Conservation (phyloP, 2,888 invertebrate genomes). For the Drosophila mimetica region DNA sequence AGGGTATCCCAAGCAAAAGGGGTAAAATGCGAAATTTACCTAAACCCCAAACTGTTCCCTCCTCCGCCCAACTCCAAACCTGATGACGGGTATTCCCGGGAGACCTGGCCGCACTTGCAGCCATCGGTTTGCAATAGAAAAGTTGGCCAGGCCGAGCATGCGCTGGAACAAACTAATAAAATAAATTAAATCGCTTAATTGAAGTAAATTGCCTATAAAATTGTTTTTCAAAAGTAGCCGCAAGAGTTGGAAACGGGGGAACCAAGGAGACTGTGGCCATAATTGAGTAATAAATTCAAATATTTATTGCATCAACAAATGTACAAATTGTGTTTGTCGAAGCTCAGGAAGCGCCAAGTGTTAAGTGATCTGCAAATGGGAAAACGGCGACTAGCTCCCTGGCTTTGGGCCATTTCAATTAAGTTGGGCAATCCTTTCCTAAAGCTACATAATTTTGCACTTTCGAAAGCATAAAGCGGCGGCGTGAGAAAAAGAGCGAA, state of each 20-base stretch:
- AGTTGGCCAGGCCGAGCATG: conserved; percentile 7
- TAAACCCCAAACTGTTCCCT: background rate
- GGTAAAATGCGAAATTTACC: background rate
- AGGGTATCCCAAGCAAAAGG: conserved; percentile 3
- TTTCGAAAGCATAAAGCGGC: conserved; percentile 33
- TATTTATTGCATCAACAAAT: conserved; percentile 63
- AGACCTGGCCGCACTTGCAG: conserved; percentile 26
- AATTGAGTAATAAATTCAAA: conserved; percentile 67
- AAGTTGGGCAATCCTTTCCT: conserved; percentile 37
- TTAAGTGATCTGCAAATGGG: conserved; percentile 29
- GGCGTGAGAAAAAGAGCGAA: background rate
- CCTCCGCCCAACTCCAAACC: background rate
- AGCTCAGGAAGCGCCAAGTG: conserved; percentile 8
- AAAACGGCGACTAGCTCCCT: background rate
- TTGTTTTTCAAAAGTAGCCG: conserved; percentile 44
- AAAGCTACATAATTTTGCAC: conserved; percentile 65
- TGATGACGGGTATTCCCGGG: conserved; percentile 11
- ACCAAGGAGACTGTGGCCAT: conserved; percentile 6
- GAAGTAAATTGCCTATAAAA: conserved; percentile 68
- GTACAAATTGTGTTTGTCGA: conserved; percentile 47
- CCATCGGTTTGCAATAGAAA: conserved; percentile 47
- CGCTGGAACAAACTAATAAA: conserved; percentile 65
- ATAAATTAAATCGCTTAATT: conserved; percentile 76
- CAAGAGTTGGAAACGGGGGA: background rate
- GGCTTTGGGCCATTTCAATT: conserved; percentile 55